These are phyloP conservation scores for Cynocephalus volans DNA, from an alignment of 2,113 vertebrate species.

Conservation along the genomic window DNA sequence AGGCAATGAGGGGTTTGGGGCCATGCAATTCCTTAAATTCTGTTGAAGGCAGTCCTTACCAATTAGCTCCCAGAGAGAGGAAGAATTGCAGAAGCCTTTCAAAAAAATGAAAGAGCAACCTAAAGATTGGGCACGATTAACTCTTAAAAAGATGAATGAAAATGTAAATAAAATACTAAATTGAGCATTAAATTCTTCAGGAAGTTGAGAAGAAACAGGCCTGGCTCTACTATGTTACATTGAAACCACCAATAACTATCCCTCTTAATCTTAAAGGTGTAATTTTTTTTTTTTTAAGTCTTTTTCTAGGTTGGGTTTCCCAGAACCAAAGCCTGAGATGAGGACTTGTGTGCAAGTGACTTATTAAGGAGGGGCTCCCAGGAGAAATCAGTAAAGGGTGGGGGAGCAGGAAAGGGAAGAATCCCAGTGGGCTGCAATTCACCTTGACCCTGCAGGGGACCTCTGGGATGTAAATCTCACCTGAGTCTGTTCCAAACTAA, in stretches of 20 bases:
- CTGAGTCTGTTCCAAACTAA: not conserved
- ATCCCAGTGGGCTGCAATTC: not conserved
- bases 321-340: not conserved
- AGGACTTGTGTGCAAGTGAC: not conserved
- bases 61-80: not conserved
- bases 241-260: constrained; percentile 43
- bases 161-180: constrained; percentile 26
- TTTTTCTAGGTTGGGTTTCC: not conserved
- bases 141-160: constrained; percentile 17
- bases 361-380: not conserved
- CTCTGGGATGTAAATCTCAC: not conserved
- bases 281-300: not conserved
- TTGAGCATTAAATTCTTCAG: constrained; percentile 24
- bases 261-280: not conserved
- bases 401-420: not conserved
- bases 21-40: not conserved
- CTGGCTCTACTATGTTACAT: not conserved
- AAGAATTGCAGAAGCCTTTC: not conserved
- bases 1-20: not conserved
- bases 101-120: not conserved
- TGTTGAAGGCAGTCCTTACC: not conserved
- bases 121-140: not conserved
- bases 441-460: not conserved
- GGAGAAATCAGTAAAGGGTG: not conserved
- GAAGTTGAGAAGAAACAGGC: not conserved